These are phyloP conservation scores for Mus pahari DNA, from an alignment of 2,113 vertebrate genomes.

Conservation along the genomic window DNA sequence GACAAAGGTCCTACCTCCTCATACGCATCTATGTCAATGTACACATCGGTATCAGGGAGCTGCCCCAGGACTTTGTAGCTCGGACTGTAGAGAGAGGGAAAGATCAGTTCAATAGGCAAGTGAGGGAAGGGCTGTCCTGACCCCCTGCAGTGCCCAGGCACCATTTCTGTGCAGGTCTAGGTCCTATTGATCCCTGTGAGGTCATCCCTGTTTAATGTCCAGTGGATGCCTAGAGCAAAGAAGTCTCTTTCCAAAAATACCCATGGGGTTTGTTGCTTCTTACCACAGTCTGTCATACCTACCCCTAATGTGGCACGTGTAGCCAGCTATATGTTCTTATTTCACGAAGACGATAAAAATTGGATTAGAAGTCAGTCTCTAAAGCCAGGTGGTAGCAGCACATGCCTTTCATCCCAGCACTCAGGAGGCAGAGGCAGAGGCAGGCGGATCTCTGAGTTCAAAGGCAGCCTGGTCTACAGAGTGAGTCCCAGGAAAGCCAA, in stretches of 20 bases:
- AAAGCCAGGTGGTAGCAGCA: not conserved
- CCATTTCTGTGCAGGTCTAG: not conserved
- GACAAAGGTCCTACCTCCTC: conserved; percentile 90
- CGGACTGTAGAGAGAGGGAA: conserved; percentile 87
- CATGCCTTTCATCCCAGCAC: not conserved
- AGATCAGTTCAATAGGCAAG: conserved; percentile 16
- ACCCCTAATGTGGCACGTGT: not conserved
- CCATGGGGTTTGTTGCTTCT: not conserved
- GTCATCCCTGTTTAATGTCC: not conserved
- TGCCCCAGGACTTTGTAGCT: conserved; percentile 92
- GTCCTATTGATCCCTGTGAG: not conserved
- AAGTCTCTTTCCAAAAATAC: not conserved
- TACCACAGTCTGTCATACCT: not conserved
- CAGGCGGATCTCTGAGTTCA: not conserved
- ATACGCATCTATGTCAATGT: conserved; percentile 93
- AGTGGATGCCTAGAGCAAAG: not conserved
- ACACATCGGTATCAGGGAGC: conserved; percentile 92
- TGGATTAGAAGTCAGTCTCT: not conserved
- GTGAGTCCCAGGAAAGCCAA: not conserved
- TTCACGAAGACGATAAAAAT: not conserved
- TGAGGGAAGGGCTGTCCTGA: not conserved
- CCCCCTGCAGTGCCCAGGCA: too few species aligned
- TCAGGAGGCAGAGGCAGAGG: not conserved
- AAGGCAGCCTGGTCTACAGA: not conserved
- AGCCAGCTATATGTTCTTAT: not conserved